Evolutionary conservation across 1,140 invertebrate genomes (phyloP), one percentile per base, ranked within the genome.

Genomic region (Drosophila kanapiae): DNA sequence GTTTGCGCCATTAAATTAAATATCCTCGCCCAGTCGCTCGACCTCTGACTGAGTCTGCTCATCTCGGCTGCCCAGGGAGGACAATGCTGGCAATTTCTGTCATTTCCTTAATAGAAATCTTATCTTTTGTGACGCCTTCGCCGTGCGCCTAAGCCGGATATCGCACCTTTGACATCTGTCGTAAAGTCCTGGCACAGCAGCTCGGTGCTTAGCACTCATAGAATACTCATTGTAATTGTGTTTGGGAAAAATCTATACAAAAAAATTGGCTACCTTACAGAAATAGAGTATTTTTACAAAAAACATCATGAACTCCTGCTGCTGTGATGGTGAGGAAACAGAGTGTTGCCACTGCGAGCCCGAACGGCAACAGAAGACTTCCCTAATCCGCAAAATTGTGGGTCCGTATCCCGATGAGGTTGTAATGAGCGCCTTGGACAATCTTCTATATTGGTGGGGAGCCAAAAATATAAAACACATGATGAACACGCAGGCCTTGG

Each of bases 81-180:
- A 90, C 82, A 91, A 91, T 81, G 80, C 69, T 64, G 45, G 77
- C 80, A 91, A 91, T 91, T 91, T 78, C 78, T 69, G 74, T 91
- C 87, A 91, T 91, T 91, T 91, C 78, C 87, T 91, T 91, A 91
- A 91, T 91, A 91, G 88, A 91, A 91, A 86, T 91, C 88, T 91
- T 91, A 91, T 91, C 87, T 91, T 87, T 90, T 91, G 79, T 69
- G 74, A 70, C 60, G 72, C 87, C 68, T 67, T 74, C 51, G 75
- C 51, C 64, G 53, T 58, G 61, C 40, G 77, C 53, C 62, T 87
- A 87, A 87, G 79, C 82, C 87, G 86, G 82, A 87, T 91, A 91
- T 91, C 87, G 60, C 87, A 91, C 87, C 87, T 91, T 91, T 91
- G 87, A 91, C 87, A 91, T 91, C 88, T 87, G 85, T 48, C 65